Base-by-base conservation (phyloP, 2,113 vertebrate species). In the Notiomystis cincta region DNA sequence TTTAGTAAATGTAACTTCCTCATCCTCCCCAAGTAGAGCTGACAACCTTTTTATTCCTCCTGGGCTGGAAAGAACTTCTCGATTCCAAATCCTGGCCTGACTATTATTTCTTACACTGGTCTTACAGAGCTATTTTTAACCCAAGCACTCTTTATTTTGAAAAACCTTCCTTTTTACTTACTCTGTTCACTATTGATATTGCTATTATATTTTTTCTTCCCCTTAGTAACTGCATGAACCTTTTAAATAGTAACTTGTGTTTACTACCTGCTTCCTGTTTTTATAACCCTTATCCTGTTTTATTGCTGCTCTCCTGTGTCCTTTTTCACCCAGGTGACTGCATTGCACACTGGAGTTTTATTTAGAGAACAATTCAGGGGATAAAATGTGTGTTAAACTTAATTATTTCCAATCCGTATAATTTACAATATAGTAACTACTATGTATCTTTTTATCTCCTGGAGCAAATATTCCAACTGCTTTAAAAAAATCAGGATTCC, bases 231-330 rank as follows among this genome's bases (percentile, higher is more conserved):
- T 92, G 38, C 12, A 33, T 20, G 42, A 90, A 38, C 14, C 50
- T 92, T 92, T 92, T 54, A 86, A 88, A 76, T n/a, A 83, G 42
- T 62, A 93, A 77, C 45, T 90, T 21, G 25, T n/a, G 73, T 93
- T 96, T 95, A 88, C 62, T 69, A 42, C 37, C n/a, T 82, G 61
- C 80, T 90, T 48, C 42, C 62, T 62, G 18, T 0, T 40, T 88
- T 85, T 90, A 88, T 80, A 54, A 48, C 23, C 47, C 28, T 85
- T 57, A 45, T 50, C 40, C n/a, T 77, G 8, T 61, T 93, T 95
- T 51, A 94, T 40, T 71, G 51, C 45, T 72, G 40, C 40, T 71
- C 44, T 93, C 7, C 35, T 28, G 12, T 56, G 56, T 96, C 44
- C 24, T 67, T 64, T 93, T 77, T 79, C 78, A 65, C 58, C 31